A percentile compares a stretch with the other conserved stretches of the same genome.
These are phyloP conservation scores for Melolontha melolontha DNA, from an alignment of 2,888 invertebrate species.

Conservation along the genomic window DNA sequence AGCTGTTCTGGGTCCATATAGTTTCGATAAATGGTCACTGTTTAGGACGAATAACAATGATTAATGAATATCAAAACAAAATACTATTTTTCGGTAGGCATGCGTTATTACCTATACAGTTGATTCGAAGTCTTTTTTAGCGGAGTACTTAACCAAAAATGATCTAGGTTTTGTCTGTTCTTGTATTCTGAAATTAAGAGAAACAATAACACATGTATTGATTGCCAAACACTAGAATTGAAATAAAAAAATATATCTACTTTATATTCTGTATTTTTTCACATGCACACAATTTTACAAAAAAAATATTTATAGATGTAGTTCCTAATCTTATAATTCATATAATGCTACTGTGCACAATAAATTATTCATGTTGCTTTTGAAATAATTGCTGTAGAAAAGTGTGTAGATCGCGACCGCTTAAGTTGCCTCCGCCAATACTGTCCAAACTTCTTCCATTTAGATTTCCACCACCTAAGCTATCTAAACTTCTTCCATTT, in stretches of 20 bases:
- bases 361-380: constrained; percentile 8
- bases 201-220: neutral
- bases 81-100: neutral
- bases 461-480: constrained; percentile 45
- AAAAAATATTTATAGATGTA: too few relatives aligned
- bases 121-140: constrained; percentile 11
- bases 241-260: too few relatives aligned
- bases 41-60: neutral
- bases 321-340: neutral
- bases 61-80: neutral
- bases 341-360: constrained; percentile 2
- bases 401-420: constrained; percentile 40
- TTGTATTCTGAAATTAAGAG: too few relatives aligned
- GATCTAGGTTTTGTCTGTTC: constrained; percentile 23
- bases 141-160: constrained; percentile 10
- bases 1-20: constrained; percentile 12
- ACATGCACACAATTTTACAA: too few relatives aligned
- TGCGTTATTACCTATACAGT: constrained; percentile 24
- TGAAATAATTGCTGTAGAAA: constrained; percentile 35
- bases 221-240: too few relatives aligned
- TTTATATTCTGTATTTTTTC: too few relatives aligned
- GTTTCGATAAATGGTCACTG: constrained; percentile 21
- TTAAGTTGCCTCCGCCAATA: constrained; percentile 48
- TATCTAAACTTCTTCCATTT: constrained; percentile 43
- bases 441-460: constrained; percentile 48